These are phyloP conservation scores for Lordiphosa clarofinis DNA, from an alignment of 1,140 invertebrate species.

Conservation along the genomic window DNA sequence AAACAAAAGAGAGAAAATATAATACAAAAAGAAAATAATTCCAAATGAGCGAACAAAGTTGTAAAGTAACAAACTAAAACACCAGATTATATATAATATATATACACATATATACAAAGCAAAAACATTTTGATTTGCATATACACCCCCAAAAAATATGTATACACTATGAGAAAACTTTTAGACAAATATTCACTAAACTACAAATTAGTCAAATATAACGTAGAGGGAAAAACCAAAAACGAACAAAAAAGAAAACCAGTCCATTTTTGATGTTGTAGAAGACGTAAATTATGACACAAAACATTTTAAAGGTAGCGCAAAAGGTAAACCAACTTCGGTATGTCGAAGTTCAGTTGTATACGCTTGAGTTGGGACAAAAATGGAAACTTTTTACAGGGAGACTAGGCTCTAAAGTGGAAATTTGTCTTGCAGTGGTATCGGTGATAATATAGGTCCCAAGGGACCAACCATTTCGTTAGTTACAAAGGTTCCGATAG, in stretches of 20 bases:
- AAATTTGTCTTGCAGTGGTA: no score
- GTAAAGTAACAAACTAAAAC: constrained; percentile 27
- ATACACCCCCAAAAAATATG: constrained; percentile 36
- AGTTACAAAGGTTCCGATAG: no score
- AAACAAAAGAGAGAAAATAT: constrained; percentile 16
- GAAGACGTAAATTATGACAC: constrained; percentile 9
- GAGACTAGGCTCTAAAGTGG: no score
- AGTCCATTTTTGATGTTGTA: constrained; percentile 76
- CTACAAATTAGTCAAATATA: constrained; percentile 37
- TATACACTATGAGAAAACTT: constrained; percentile 43
- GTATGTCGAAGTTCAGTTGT: no score
- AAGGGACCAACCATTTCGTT: no score
- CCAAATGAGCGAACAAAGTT: constrained; percentile 24
- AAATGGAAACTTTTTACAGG: no score
- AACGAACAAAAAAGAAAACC: constrained; percentile 29
- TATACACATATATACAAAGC: constrained; percentile 36
- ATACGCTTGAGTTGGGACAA: no score
- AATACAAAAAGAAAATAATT: constrained; percentile 50
- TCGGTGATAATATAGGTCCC: no score
- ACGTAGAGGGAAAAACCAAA: constrained; percentile 24
- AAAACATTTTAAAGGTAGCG: constrained; percentile 17
- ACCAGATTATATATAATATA: constrained; percentile 43
- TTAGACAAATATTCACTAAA: constrained; percentile 62
- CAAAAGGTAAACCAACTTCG: constrained; percentile 19
- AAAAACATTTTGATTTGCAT: constrained; percentile 3